These are phyloP conservation scores for Napeogenes inachia DNA, from an alignment of 2,888 invertebrate genomes.

Conservation along the genomic window DNA sequence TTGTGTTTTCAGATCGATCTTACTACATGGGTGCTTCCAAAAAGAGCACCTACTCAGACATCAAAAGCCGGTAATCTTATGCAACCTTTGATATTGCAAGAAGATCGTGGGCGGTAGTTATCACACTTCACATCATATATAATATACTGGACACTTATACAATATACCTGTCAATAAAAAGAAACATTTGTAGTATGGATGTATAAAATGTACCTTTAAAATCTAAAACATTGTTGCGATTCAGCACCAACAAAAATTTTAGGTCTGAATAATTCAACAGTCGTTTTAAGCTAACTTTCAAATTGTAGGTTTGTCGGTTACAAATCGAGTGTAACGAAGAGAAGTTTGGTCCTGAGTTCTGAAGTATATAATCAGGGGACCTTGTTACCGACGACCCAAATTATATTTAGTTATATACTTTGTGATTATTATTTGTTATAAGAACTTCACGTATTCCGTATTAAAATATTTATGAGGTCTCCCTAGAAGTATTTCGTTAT, in stretches of 20 bases:
- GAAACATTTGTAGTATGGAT: too few relatives aligned
- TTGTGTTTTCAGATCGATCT: too few relatives aligned
- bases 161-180: too few relatives aligned
- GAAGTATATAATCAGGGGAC: constrained; percentile 30
- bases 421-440: neutral
- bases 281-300: constrained; percentile 64
- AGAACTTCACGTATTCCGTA: constrained; percentile 7
- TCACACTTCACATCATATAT: too few relatives aligned
- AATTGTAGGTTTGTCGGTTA: constrained; percentile 61
- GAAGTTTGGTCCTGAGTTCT: constrained; percentile 41
- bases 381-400: constrained; percentile 13
- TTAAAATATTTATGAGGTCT: constrained; percentile 3
- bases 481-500: neutral
- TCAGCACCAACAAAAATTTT: neutral
- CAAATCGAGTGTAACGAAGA: constrained; percentile 54
- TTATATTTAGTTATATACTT: constrained; percentile 3
- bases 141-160: too few relatives aligned
- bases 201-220: neutral
- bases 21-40: too few relatives aligned
- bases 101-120: too few relatives aligned
- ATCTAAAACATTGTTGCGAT: neutral
- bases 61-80: too few relatives aligned
- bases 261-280: constrained; percentile 58
- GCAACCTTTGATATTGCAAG: too few relatives aligned
- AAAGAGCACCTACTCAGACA: too few relatives aligned